phyloP scores from a whole-genome alignment of 2,797 vertebrate genomes.

The Lophotriccus pileatus region DNA sequence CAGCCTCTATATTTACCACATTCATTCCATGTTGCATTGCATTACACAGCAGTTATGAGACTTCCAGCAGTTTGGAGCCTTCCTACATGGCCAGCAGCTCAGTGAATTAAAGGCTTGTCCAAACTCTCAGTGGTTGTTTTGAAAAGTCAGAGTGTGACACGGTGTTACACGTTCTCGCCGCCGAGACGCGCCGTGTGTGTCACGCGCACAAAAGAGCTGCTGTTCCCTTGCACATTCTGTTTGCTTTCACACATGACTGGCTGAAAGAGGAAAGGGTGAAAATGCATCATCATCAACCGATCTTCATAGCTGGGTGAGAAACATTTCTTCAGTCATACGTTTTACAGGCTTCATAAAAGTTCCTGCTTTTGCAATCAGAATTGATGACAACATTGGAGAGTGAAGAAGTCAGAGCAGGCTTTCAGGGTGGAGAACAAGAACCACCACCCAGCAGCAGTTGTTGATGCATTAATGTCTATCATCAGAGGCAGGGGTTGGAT shows the following conservation, averaged over 20 bases:
- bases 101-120: not conserved
- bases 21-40: not conserved
- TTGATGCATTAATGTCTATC: not conserved
- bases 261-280: not conserved
- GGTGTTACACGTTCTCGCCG: not conserved
- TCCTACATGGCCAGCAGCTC: not conserved
- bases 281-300: not conserved
- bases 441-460: not conserved
- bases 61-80: not conserved
- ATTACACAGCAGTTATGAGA: not conserved
- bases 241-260: not conserved
- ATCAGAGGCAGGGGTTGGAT: not conserved
- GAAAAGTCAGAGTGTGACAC: not conserved
- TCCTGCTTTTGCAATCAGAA: not conserved
- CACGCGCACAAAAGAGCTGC: not conserved
- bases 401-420: not conserved
- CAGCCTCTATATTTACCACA: not conserved
- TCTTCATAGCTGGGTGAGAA: not conserved
- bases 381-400: fast-evolving
- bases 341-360: not conserved
- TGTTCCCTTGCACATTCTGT: not conserved
- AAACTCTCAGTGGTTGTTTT: not conserved
- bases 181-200: not conserved
- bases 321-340: not conserved
- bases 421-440: not conserved